phyloP scores from a whole-genome alignment of 2,888 invertebrate genomes.

The Hypomecis atomaria region DNA sequence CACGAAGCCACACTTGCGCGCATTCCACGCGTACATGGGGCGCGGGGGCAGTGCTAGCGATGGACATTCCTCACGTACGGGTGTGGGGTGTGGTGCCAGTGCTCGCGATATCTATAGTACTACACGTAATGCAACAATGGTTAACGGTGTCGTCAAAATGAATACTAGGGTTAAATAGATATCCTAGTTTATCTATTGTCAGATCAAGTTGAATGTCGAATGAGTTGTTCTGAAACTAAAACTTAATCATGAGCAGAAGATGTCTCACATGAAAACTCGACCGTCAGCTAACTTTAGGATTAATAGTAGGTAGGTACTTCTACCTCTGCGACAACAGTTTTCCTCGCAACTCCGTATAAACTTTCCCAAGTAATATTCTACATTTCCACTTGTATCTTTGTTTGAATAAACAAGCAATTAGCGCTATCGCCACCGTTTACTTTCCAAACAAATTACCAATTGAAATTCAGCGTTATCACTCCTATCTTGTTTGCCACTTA shows the following conservation, averaged over 20 bases:
- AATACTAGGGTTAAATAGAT: not conserved
- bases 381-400: constrained; percentile 6
- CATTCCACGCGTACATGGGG: constrained; percentile 51
- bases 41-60: constrained; percentile 33
- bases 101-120: constrained; percentile 21
- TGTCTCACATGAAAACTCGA: too few relatives aligned
- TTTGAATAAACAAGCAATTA: constrained; percentile 29
- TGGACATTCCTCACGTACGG: constrained; percentile 3
- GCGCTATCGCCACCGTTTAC: constrained; percentile 26
- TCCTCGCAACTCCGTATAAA: not conserved
- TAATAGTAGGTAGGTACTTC: not conserved
- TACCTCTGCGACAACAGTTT: not conserved
- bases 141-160: not conserved
- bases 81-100: constrained; percentile 25
- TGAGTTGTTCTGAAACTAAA: too few relatives aligned
- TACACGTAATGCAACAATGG: constrained; percentile 9
- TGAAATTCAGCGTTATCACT: constrained; percentile 24
- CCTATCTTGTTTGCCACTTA: constrained; percentile 32
- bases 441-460: constrained; percentile 31
- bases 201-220: too few relatives aligned
- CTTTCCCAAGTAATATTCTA: constrained; percentile 3
- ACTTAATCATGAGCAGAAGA: too few relatives aligned
- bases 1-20: constrained; percentile 61
- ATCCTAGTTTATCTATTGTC: not conserved
- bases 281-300: not conserved